These are phyloP conservation scores for Notothenia coriiceps DNA, from an alignment of 2,113 vertebrate genomes.

Conservation along the genomic window DNA sequence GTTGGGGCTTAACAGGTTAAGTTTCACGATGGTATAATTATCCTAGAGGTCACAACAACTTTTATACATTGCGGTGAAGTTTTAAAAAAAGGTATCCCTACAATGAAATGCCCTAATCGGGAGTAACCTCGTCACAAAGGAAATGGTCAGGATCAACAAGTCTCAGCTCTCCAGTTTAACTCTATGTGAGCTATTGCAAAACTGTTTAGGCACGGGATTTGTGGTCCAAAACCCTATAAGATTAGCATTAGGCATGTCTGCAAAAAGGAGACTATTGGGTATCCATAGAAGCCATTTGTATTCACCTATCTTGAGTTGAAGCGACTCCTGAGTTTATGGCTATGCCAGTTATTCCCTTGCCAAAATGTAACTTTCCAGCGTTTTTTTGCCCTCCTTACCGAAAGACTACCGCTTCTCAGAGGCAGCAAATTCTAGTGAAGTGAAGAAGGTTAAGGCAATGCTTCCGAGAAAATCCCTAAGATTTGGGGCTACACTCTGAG, in stretches of 20 bases:
- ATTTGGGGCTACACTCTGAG: constrained; percentile 27
- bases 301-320: neutral
- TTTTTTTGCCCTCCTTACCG: neutral
- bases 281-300: neutral
- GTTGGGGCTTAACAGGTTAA: no score
- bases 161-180: neutral
- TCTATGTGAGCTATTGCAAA: neutral
- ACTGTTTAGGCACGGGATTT: neutral
- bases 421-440: neutral
- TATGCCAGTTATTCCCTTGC: neutral
- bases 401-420: neutral
- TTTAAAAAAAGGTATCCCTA: neutral
- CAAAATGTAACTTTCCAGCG: neutral
- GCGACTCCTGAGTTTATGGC: neutral
- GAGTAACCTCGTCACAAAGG: no score
- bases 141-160: neutral
- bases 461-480: neutral
- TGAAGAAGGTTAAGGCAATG: neutral
- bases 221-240: neutral
- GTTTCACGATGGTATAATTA: no score
- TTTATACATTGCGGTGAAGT: neutral
- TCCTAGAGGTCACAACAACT: neutral
- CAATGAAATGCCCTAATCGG: no score
- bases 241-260: no score
- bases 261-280: neutral